Evolutionary conservation across 2,888 invertebrate species (phyloP).

Genomic region (Palloptera scutellata): DNA sequence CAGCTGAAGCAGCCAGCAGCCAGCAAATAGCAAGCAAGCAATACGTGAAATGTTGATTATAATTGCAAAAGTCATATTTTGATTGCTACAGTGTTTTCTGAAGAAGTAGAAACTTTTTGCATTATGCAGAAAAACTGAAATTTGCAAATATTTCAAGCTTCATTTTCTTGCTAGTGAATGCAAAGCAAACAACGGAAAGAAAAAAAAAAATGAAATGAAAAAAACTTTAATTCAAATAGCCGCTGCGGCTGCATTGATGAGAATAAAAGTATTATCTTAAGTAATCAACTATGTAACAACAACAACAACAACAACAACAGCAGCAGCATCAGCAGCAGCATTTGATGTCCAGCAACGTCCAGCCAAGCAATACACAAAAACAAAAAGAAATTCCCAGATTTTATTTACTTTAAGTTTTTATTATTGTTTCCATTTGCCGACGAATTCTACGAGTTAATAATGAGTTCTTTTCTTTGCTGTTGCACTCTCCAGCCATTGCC

Average conservation of each 20-base stretch:
- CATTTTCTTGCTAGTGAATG: neutral
- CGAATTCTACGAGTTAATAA: conserved; percentile 7
- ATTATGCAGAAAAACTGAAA: neutral
- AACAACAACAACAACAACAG: too few relatives aligned
- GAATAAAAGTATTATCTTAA: too few relatives aligned
- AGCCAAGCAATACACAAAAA: too few relatives aligned
- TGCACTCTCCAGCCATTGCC: neutral
- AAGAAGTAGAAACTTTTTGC: neutral
- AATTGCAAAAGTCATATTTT: conserved; percentile 29
- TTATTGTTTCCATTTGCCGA: too few relatives aligned
- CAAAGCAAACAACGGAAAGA: neutral
- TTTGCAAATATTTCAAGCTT: neutral
- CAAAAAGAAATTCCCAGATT: too few relatives aligned
- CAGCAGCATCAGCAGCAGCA: too few relatives aligned
- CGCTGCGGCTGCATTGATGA: conserved; percentile 6
- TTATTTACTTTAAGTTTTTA: too few relatives aligned
- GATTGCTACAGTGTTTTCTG: too few relatives aligned
- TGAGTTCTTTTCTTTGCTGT: conserved; percentile 19
- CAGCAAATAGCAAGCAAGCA: too few relatives aligned
- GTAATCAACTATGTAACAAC: too few relatives aligned
- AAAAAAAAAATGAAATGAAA: neutral
- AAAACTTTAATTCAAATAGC: neutral
- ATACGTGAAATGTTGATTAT: conserved; percentile 18
- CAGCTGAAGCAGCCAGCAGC: neutral
- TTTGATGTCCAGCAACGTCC: too few relatives aligned